These are phyloP conservation scores for Stichodactyla mertensii DNA, from an alignment of 64 coral and sea anemone species.

Conservation along the genomic window DNA sequence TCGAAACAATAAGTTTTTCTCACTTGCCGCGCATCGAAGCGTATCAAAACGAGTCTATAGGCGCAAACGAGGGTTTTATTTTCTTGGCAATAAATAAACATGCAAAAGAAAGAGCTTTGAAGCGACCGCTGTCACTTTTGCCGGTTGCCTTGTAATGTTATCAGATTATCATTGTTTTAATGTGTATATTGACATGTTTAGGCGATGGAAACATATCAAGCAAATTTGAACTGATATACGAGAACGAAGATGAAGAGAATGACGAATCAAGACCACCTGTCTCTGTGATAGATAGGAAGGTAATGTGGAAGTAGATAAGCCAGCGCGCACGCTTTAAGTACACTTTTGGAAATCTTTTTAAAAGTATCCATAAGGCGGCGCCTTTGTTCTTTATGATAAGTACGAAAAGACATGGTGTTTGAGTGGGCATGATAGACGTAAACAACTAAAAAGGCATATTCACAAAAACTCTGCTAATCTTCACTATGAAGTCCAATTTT, in stretches of 20 bases:
- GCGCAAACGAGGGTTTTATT: no score
- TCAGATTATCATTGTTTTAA: neutral
- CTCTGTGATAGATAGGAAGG: neutral
- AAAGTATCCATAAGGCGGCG: neutral
- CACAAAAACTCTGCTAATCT: no score
- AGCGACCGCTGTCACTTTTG: neutral
- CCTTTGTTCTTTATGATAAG: neutral
- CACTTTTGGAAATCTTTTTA: neutral
- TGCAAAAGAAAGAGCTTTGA: no score
- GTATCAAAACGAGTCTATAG: no score
- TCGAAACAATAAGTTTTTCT: no score
- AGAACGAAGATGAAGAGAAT: neutral
- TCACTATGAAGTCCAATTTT: no score
- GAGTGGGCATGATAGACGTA: neutral
- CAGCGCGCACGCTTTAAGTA: neutral
- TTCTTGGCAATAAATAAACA: no score
- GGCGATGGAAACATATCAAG: conserved; percentile 20
- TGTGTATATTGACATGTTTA: neutral
- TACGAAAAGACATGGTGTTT: neutral
- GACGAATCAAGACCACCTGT: neutral
- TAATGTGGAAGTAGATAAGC: neutral
- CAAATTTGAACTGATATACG: neutral
- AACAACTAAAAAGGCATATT: neutral
- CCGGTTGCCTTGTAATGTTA: neutral
- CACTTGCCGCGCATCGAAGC: no score